Base-by-base conservation (phyloP, 2,113 vertebrate genomes). In the Tachysurus fulvidraco region DNA sequence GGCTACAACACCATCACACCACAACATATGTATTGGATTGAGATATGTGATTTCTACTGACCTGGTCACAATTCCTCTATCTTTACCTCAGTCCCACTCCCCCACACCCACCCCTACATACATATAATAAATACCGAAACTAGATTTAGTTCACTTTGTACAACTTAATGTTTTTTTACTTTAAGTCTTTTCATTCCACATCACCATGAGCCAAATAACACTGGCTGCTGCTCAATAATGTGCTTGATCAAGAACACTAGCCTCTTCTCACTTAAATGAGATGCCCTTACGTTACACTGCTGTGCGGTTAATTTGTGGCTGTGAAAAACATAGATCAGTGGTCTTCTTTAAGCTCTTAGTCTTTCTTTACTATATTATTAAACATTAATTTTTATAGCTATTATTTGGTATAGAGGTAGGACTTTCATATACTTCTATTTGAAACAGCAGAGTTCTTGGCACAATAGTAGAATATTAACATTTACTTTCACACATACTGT, bases 1-100 rank as follows among this genome's bases (percentile, higher is more conserved):
- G 93, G 94, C 93, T 85, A 89, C 78, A 83, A 92, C 88, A 91
- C 90, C 86, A 91, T 92, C 83, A 77, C 85, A 82, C 84, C 85
- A 57, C 10, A 85, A 94, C 94, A 95, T 93, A 90, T 95, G 95
- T 90, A 89, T 93, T 92, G 90, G 92, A 94, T 95, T 95, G 93
- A 88, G 69, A 59, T 88, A 93, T 91, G 93, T 93, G 93, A 81
- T 81, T 94, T 94, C 90, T 93, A 85, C 44, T 90, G 90, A 83
- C 89, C 90, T 82, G 92, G 88, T 84, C n/a, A 83, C 73, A 88
- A 86, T 82, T 89, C 89, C 85, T 86, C 88, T 92, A 90, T 90
- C 78, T 89, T 91, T 89, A 89, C 85, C 85, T 89, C 91, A 93
- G 88, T 8, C 13, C 4, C 19, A n/a, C 36, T 57, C 74, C 73